Evolutionary conservation across 1,140 invertebrate species (phyloP).

Genomic region (Drosophila orosa): DNA sequence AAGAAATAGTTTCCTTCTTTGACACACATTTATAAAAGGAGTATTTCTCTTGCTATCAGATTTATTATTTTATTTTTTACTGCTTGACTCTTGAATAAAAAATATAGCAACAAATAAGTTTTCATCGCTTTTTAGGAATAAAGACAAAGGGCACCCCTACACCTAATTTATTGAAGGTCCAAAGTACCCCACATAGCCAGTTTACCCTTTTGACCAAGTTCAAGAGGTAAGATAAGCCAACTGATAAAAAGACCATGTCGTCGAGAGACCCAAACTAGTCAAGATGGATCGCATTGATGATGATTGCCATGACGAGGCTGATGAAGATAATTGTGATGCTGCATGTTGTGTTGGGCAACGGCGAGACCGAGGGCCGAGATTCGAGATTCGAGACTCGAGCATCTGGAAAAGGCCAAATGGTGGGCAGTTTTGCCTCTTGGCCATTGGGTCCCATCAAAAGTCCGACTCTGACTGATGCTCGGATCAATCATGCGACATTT

Average conservation of each 20-base stretch:
- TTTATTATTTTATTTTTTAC: no score
- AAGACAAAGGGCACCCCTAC: no score
- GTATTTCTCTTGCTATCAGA: not conserved
- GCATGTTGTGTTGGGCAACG: constrained; percentile 41
- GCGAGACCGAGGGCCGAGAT: constrained; percentile 27
- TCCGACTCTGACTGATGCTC: constrained; percentile 38
- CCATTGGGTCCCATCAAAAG: constrained; percentile 36
- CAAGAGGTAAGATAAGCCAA: constrained; percentile 6
- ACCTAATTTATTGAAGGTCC: constrained; percentile 1
- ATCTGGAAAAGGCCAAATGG: constrained; percentile 57
- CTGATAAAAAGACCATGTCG: constrained; percentile 2
- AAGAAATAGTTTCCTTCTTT: not conserved
- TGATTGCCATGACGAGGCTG: constrained; percentile 14
- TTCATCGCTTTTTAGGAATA: no score
- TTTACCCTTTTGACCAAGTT: not conserved
- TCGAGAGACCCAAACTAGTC: constrained; percentile 3
- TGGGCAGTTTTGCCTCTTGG: constrained; percentile 46
- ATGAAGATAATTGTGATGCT: constrained; percentile 21
- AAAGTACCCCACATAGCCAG: not conserved
- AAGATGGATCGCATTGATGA: constrained; percentile 7
- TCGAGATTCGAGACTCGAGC: constrained; percentile 12
- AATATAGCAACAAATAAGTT: no score
- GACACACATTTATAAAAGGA: not conserved
- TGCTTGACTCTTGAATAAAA: not conserved
- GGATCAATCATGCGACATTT: constrained; percentile 61